Conservation (phyloP, 1,140 invertebrate species). For the Trypoxylus dichotomus region DNA sequence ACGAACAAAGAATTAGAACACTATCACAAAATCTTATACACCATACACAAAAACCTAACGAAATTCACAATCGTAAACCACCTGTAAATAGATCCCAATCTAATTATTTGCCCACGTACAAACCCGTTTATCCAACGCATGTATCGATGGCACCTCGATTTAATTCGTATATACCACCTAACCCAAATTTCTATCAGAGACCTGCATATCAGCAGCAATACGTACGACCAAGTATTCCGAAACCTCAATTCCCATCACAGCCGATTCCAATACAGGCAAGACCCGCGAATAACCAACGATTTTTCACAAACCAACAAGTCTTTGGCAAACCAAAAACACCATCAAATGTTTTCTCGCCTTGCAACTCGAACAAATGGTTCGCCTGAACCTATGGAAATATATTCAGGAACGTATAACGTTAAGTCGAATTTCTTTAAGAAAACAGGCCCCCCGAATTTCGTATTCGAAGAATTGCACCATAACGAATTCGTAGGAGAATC, state of each 20-base stretch:
- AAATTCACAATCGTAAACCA: not conserved
- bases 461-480: constrained; percentile 27
- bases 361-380: not conserved
- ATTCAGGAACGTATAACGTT: not conserved
- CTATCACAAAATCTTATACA: not conserved
- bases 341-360: constrained; percentile 27
- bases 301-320: constrained; percentile 36
- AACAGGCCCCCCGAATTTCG: constrained; percentile 23
- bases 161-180: not conserved
- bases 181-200: not conserved
- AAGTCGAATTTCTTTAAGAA: not conserved
- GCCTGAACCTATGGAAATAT: constrained; percentile 27
- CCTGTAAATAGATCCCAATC: not conserved
- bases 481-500: constrained; percentile 24
- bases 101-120: not conserved
- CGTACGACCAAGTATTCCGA: not conserved
- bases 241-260: constrained; percentile 35
- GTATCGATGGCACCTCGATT: not conserved
- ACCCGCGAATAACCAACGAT: constrained; percentile 28
- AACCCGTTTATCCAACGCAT: not conserved
- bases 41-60: not conserved
- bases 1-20: not conserved
- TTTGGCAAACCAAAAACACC: constrained; percentile 33
- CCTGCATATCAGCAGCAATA: not conserved
- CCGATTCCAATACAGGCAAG: constrained; percentile 33